Conservation (phyloP, 2,888 invertebrate species). For the Tenthredo amoena region DNA sequence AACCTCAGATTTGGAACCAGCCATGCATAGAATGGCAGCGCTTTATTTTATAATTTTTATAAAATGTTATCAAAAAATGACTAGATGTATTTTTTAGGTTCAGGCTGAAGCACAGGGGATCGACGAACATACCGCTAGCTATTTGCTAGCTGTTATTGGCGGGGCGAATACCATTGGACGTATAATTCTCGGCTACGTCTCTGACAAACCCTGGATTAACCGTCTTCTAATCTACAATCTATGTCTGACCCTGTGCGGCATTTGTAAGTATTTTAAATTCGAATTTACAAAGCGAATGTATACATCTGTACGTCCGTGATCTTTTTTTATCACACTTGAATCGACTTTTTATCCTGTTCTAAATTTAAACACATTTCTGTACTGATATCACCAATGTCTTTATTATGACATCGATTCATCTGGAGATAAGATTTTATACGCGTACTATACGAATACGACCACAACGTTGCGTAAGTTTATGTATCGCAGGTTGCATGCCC, state of each 20-base stretch:
- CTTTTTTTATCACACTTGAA: background rate
- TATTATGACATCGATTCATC: background rate
- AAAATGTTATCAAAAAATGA: background rate
- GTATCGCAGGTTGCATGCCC: background rate
- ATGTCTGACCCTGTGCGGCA: conserved; percentile 92
- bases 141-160: conserved; percentile 90
- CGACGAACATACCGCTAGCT: conserved; percentile 82
- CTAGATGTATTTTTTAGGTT: conserved; percentile 76
- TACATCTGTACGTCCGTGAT: background rate
- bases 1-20: too few relatives aligned
- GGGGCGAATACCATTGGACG: conserved; percentile 94
- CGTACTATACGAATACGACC: background rate
- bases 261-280: conserved; percentile 83
- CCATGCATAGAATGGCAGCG: too few relatives aligned
- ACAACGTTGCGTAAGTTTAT: background rate
- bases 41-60: background rate
- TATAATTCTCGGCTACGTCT: conserved; percentile 91
- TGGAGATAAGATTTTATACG: background rate
- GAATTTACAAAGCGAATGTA: background rate
- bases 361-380: background rate
- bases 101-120: conserved; percentile 84
- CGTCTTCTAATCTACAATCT: conserved; percentile 93
- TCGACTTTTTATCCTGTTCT: background rate
- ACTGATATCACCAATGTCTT: background rate
- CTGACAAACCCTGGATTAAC: conserved; percentile 95